Percentiles rank a stretch among this genome's conserved stretches.
Conservation (phyloP, 2,888 invertebrate genomes). For the Gerris lacustris region DNA sequence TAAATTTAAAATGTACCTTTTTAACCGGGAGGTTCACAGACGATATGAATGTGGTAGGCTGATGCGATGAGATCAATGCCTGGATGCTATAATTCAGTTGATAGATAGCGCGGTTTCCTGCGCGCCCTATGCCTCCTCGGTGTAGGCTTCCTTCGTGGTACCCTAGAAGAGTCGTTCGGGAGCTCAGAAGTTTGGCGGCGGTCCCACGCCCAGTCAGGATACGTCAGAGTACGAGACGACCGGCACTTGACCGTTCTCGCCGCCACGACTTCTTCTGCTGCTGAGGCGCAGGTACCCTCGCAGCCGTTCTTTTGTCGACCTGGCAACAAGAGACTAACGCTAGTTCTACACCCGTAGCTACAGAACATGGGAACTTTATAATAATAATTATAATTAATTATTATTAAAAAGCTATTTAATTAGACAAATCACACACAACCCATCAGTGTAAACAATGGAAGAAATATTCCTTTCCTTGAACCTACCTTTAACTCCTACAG, state of each 20-base stretch:
- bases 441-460: too few relatives aligned
- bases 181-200: slow-evolving; percentile 12
- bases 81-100: neutral
- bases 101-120: neutral
- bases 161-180: slow-evolving; percentile 13
- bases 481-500: too few relatives aligned
- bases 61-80: too few relatives aligned
- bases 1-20: too few relatives aligned
- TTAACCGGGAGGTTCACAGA: too few relatives aligned
- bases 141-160: slow-evolving; percentile 12
- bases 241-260: slow-evolving; percentile 13
- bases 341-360: neutral
- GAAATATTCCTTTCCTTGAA: too few relatives aligned
- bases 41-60: too few relatives aligned
- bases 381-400: neutral
- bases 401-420: too few relatives aligned
- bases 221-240: slow-evolving; percentile 16
- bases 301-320: slow-evolving; percentile 46
- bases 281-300: slow-evolving; percentile 46
- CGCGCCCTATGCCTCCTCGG: neutral
- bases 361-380: neutral
- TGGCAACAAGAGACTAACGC: slow-evolving; percentile 31
- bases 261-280: slow-evolving; percentile 38
- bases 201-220: slow-evolving; percentile 18
- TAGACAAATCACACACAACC: too few relatives aligned